Evolutionary conservation across 2,113 vertebrate genomes (phyloP).

Genomic region (Myrmecobius fasciatus): DNA sequence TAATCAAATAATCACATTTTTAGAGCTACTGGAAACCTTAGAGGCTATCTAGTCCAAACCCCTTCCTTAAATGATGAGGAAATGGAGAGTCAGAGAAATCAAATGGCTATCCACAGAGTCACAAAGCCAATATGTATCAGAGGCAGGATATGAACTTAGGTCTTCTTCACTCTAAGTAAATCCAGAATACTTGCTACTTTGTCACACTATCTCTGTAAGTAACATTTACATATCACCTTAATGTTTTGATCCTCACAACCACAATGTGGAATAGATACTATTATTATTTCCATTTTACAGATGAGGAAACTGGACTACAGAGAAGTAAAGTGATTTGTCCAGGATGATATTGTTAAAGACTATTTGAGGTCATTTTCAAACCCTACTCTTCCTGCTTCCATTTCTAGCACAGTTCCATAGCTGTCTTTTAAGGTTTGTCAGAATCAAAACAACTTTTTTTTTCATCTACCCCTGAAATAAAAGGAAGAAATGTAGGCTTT

Average conservation of each 20-base stretch:
- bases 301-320: neutral
- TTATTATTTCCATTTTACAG: neutral
- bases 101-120: neutral
- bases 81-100: neutral
- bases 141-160: neutral
- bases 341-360: neutral
- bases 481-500: neutral
- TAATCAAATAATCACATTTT: accelerated
- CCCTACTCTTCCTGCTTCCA: neutral
- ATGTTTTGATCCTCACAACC: neutral
- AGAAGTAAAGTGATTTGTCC: neutral
- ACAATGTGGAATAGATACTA: neutral
- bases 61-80: neutral
- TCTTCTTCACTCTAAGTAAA: neutral
- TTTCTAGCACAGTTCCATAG: neutral
- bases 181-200: neutral
- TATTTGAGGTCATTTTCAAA: neutral
- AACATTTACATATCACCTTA: neutral
- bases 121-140: neutral
- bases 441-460: constrained; percentile 10
- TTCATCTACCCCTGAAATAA: constrained; percentile 33
- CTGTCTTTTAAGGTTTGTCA: constrained; percentile 2
- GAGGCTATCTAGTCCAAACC: neutral
- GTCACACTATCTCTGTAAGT: neutral
- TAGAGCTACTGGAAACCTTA: neutral